Percentiles rank a stretch among this genome's conserved stretches.
These are phyloP conservation scores for Drosophila barbarae DNA, from an alignment of 2,888 invertebrate genomes.

Conservation along the genomic window DNA sequence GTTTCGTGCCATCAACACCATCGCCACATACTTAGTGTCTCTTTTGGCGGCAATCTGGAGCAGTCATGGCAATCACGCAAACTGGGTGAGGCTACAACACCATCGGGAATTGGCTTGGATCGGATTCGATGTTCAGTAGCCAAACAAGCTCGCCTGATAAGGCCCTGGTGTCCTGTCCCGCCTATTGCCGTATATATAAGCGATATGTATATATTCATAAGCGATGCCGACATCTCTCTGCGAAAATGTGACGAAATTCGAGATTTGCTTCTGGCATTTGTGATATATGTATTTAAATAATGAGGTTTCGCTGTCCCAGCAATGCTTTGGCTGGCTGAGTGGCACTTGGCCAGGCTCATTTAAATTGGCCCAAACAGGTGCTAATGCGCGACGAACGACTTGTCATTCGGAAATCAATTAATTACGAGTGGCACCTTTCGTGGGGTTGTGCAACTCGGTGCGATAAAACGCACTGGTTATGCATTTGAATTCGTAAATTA, in stretches of 20 bases:
- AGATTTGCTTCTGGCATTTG: neutral
- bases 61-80: slow-evolving; percentile 27
- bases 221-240: slow-evolving; percentile 17
- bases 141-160: slow-evolving; percentile 24
- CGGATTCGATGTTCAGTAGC: slow-evolving; percentile 2
- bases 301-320: neutral
- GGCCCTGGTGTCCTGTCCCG: slow-evolving; percentile 6
- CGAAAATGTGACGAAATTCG: slow-evolving; percentile 4
- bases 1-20: slow-evolving; percentile 25
- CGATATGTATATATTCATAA: slow-evolving; percentile 10
- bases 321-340: neutral
- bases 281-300: slow-evolving; percentile 7
- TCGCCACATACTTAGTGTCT: slow-evolving; percentile 26
- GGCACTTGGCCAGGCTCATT: neutral
- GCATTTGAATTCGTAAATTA: neutral
- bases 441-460: slow-evolving; percentile 1
- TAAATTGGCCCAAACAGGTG: slow-evolving; percentile 3
- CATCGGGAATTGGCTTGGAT: slow-evolving; percentile 15
- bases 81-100: slow-evolving; percentile 33
- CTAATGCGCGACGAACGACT: neutral
- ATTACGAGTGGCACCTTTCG: neutral
- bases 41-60: slow-evolving; percentile 31
- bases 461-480: neutral
- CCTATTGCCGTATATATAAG: neutral
- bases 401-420: slow-evolving; percentile 1